Conservation (phyloP, 2,888 invertebrate species). For the Acanthoscelides obtectus region DNA sequence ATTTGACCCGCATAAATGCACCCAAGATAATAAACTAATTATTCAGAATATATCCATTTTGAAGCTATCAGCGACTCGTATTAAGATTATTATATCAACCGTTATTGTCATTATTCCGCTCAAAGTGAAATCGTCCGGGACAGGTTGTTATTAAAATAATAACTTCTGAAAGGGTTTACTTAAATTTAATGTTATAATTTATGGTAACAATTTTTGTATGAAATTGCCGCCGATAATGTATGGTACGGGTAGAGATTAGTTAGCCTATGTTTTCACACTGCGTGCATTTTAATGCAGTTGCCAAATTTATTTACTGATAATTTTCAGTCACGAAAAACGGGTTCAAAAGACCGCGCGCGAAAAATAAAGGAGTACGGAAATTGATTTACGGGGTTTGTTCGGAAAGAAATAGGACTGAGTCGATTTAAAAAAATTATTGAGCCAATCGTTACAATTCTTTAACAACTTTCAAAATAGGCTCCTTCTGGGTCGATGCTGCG, state of each 20-base stretch:
- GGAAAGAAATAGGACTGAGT: too few relatives aligned
- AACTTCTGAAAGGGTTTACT: not conserved
- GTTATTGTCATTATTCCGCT: not conserved
- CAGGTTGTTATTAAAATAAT: not conserved
- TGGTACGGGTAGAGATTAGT: not conserved
- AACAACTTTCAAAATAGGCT: too few relatives aligned
- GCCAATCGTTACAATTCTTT: too few relatives aligned
- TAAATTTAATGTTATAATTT: not conserved
- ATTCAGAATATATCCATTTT: not conserved
- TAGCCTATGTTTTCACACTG: not conserved
- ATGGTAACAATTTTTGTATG: not conserved
- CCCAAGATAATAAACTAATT: not conserved
- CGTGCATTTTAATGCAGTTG: not conserved
- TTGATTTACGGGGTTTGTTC: too few relatives aligned
- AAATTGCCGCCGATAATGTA: not conserved
- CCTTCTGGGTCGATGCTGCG: too few relatives aligned
- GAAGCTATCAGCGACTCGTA: not conserved
- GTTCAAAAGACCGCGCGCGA: not conserved
- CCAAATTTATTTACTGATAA: not conserved
- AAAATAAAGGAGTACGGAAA: too few relatives aligned
- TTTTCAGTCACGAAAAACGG: not conserved
- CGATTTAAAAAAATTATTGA: too few relatives aligned
- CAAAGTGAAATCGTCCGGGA: not conserved
- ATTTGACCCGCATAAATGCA: not conserved
- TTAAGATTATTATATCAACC: not conserved